Base-by-base conservation (phyloP, 2,888 invertebrate genomes). In the Acronicta psi region DNA sequence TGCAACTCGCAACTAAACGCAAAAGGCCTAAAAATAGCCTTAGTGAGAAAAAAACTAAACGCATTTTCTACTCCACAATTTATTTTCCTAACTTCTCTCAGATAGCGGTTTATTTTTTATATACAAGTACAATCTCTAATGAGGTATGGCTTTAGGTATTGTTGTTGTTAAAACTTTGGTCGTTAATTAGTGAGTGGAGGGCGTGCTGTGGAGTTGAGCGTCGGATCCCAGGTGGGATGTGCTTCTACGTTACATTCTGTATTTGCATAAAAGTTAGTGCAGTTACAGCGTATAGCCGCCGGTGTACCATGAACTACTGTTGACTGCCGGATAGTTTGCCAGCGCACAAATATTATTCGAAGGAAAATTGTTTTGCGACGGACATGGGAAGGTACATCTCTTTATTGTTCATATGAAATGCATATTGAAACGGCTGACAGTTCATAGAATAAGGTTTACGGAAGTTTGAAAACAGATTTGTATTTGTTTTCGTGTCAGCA, bases 211-310 rank as follows among this genome's bases (percentile, higher is more conserved):
- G 71, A 82, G 76, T 78, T 76, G 75, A 70, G 74, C 70, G 67
- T 74, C 50, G 64, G 78, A 73, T 83, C 87, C 84, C 90, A 90
- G 89, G 89, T 90, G 90, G 86, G 78, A 82, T 80, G 81, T 79
- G 79, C 79, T 81, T 59, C 77, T 76, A 69, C 80, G 80, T 81
- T 78, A 81, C 82, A 78, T 76, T 65, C 64, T 67, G 70, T 84
- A 84, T 88, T 88, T 88, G 86, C 86, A 84, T 86, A 87, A 88
- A 86, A 86, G 85, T 86, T 87, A 81, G 82, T 75, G 77, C 80
- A 84, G 80, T 82, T 83, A 79, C 77, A 81, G 79, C 81, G 80
- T 79, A 69, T 64, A 68, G 66, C 56, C 72, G 44, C 68, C 60
- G 66, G 72, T 66, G 76, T 69, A 72, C 69, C 66, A 71, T 80